Percentiles rank a stretch among this genome's conserved stretches.
Conservation (phyloP, 2,113 vertebrate species). For the Trachemys scripta region DNA sequence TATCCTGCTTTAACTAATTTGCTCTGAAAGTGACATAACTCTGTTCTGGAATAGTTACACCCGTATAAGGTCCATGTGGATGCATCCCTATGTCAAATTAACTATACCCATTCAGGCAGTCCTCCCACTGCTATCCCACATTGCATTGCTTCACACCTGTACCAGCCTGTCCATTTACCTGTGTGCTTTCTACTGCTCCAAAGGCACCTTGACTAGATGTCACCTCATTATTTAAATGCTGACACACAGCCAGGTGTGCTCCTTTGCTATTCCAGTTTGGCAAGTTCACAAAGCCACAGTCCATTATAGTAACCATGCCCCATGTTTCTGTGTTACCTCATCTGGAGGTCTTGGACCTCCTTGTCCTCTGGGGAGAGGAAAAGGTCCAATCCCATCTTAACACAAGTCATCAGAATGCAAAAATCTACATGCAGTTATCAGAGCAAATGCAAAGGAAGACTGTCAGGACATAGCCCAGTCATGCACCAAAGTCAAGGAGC, state of each 20-base stretch:
- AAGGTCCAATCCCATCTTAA: background rate
- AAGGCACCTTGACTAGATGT: fast-evolving
- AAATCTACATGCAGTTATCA: background rate
- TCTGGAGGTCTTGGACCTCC: background rate
- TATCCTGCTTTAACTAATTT: background rate
- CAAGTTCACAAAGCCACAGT: background rate
- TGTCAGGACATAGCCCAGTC: background rate
- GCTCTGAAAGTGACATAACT: fast-evolving
- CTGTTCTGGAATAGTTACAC: fast-evolving
- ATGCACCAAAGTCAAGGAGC: background rate
- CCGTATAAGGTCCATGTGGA: fast-evolving
- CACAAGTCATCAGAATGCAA: background rate
- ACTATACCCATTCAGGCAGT: fast-evolving
- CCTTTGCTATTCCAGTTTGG: background rate
- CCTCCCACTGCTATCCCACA: background rate
- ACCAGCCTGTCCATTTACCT: background rate
- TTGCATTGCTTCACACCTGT: background rate
- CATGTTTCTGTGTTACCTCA: background rate
- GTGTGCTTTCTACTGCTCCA: fast-evolving
- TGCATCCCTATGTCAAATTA: background rate
- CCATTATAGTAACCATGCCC: background rate
- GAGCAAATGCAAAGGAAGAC: background rate
- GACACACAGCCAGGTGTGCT: background rate
- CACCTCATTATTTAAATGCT: background rate
- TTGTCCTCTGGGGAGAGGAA: background rate